Percentiles rank a stretch among this genome's conserved stretches.
phyloP scores from a whole-genome alignment of 1,140 invertebrate species.

The Drosophila willistoni region DNA sequence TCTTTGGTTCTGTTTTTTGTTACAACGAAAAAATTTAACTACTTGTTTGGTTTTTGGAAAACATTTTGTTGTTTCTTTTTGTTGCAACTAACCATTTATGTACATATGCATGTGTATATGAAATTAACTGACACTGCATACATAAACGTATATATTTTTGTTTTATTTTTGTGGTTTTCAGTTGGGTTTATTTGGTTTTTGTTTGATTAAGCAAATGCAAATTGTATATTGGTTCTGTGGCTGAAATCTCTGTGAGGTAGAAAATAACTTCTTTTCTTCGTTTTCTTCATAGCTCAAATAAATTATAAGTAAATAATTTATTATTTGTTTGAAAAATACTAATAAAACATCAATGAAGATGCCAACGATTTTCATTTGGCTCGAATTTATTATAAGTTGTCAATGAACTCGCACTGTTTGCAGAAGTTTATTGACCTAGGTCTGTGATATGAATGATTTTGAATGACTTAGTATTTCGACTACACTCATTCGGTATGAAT shows the following conservation, averaged over 20 bases:
- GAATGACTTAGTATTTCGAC: no score
- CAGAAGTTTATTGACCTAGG: no score
- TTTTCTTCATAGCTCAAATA: background rate
- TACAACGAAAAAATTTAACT: background rate
- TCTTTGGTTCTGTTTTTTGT: background rate
- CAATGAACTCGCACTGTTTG: no score
- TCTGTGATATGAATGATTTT: no score
- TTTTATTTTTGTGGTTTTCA: conserved; percentile 45
- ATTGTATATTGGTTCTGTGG: conserved; percentile 43
- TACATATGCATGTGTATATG: background rate
- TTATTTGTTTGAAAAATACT: background rate
- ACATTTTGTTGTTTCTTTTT: background rate
- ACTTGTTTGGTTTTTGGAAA: background rate
- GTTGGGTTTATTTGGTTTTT: conserved; percentile 5
- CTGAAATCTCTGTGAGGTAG: background rate
- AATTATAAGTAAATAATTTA: background rate
- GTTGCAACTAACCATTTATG: background rate
- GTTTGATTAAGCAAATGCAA: conserved; percentile 3
- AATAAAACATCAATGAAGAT: background rate
- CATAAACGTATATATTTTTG: conserved; percentile 23
- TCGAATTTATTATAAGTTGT: background rate
- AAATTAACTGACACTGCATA: background rate
- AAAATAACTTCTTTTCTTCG: no score
- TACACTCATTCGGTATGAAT: no score
- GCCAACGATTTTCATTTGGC: background rate